Evolutionary conservation across 2,888 invertebrate species (phyloP), one percentile per base, ranked within the genome.

Genomic region (Heteropelma amictum): DNA sequence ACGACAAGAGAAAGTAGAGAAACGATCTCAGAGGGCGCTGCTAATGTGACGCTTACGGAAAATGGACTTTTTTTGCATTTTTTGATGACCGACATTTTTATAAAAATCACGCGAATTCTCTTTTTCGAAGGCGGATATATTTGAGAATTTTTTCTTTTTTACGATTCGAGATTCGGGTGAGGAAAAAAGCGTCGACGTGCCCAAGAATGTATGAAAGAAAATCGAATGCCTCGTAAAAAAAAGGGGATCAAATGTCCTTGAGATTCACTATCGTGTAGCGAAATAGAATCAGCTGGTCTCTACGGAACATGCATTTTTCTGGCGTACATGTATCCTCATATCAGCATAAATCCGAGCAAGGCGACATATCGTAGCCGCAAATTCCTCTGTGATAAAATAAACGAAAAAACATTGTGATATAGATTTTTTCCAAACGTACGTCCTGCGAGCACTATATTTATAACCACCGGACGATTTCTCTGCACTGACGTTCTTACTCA

Each of bases 281-380:
- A 63, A 63, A 38, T 30, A 63, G 63, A 51, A 49, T 53, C 28
- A 65, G 21, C 40, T 65, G 42, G 17, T 42, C 30, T 14, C 21
- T 14, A 19, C 26, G 33, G 14, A 30, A 35, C 53, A 65, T 53
- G 30, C 53, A 65, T 65, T 65, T 42, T 8, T 30, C 21, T 4
- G 12, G 33, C 35, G 33, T 33, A 26, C 8, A 12, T 65, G 26
- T 38, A 30, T 21, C 42, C 42, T 42, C 14, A 17, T 42, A 53
- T 65, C 53, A 42, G 42, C 12, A 42, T 40, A 65, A 42, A 53
- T 65, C 42, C 42, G 21, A 53, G 38, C 33, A 8, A 7, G 14
- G 21, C 33, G 10, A 8, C 30, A 10, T 42, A 65, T 51, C 40
- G 42, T 19, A 30, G 28, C 10, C 53, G 30, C 51, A 28, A 40